phyloP scores from a whole-genome alignment of 1,140 invertebrate genomes.

The Aphelenchoides besseyi region DNA sequence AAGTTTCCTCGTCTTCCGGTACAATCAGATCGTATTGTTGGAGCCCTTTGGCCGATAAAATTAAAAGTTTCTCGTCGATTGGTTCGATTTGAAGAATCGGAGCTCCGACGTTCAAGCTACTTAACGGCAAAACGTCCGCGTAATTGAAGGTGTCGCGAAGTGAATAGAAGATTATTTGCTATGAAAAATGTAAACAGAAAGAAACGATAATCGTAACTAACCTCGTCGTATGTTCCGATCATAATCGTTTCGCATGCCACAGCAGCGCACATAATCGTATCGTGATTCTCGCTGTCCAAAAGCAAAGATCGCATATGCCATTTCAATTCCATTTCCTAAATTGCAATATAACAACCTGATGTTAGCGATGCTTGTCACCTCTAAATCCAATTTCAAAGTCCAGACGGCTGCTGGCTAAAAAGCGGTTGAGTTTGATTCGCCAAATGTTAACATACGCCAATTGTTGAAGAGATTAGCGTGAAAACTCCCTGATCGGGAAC shows the following conservation, averaged over 20 bases:
- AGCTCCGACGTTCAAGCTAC: slow-evolving; percentile 35
- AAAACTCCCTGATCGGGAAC: slow-evolving; percentile 32
- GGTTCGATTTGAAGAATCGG: slow-evolving; percentile 45
- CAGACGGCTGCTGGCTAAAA: slow-evolving; percentile 42
- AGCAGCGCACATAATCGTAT: slow-evolving; percentile 34
- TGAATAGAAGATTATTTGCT: slow-evolving; percentile 46
- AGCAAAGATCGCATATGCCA: slow-evolving; percentile 37
- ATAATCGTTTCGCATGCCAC: slow-evolving; percentile 38
- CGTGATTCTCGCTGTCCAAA: slow-evolving; percentile 42
- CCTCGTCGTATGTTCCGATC: slow-evolving; percentile 51
- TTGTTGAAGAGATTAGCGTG: slow-evolving; percentile 48
- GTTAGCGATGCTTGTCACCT: neutral
- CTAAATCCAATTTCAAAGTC: slow-evolving; percentile 36
- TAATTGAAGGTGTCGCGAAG: slow-evolving; percentile 29
- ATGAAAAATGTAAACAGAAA: slow-evolving; percentile 14
- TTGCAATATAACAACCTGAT: neutral
- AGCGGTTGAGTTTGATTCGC: too few relatives aligned
- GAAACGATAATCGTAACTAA: slow-evolving; percentile 16
- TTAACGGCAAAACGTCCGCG: slow-evolving; percentile 22
- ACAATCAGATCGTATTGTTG: slow-evolving; percentile 19
- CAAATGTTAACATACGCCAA: too few relatives aligned
- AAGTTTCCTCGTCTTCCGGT: neutral
- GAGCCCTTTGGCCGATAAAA: slow-evolving; percentile 26
- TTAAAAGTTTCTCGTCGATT: slow-evolving; percentile 32
- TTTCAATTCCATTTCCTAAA: slow-evolving; percentile 22